Conservation (phyloP, 2,113 vertebrate genomes). For the Thermophis baileyi region DNA sequence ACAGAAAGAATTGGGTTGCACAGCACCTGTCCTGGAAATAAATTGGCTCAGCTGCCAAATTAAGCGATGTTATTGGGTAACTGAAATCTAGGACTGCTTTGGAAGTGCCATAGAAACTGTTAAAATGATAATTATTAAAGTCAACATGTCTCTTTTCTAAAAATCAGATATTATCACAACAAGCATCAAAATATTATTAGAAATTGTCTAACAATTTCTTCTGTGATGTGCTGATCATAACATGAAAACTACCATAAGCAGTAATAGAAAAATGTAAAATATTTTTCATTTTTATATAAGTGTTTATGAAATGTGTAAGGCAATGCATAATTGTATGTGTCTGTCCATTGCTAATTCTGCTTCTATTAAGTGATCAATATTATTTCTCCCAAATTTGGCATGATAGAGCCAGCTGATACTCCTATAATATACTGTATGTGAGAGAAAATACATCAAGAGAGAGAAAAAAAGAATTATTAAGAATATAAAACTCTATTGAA, state of each 20-base stretch:
- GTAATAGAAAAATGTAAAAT: conserved; percentile 5
- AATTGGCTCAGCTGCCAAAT: neutral
- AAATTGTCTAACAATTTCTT: conserved; percentile 46
- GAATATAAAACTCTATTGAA: neutral
- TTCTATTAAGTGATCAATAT: conserved; percentile 22
- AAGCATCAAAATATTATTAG: conserved; percentile 27
- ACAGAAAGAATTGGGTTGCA: neutral
- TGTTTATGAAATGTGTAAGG: conserved; percentile 16
- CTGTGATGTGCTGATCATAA: conserved; percentile 30
- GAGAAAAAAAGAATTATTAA: neutral
- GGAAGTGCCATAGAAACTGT: neutral
- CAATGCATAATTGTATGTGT: neutral
- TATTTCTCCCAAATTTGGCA: neutral
- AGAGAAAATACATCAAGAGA: neutral
- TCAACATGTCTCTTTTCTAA: neutral
- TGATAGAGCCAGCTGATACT: neutral
- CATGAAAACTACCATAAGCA: neutral
- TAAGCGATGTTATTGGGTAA: neutral
- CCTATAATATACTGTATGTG: neutral
- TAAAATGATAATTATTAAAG: neutral
- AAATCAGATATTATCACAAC: conserved; percentile 32
- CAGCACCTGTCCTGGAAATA: neutral
- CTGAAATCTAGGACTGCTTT: neutral
- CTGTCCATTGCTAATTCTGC: conserved; percentile 25
- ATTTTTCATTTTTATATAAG: conserved; percentile 17